Percentiles rank a stretch among this genome's conserved stretches.
phyloP scores from a whole-genome alignment of 2,888 invertebrate genomes.

The Adela reaumurella region DNA sequence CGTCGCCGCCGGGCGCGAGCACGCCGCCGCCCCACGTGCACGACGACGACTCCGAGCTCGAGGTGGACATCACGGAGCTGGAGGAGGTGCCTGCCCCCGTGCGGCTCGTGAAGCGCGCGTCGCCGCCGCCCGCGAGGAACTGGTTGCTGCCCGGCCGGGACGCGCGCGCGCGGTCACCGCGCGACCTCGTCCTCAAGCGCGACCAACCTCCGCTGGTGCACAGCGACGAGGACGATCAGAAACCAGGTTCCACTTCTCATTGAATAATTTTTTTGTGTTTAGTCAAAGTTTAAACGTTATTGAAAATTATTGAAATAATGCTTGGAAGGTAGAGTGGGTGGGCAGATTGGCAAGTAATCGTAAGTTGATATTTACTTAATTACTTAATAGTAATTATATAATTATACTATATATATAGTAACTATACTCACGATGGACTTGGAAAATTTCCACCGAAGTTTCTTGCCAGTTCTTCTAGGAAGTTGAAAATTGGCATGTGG shows the following conservation, averaged over 20 bases:
- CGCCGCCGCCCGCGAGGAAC: slow-evolving; percentile 37
- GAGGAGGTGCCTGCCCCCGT: slow-evolving; percentile 39
- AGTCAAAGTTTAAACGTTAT: slow-evolving; percentile 1
- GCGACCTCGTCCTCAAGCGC: not conserved
- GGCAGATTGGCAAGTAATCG: too few species aligned
- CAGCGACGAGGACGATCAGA: slow-evolving; percentile 42
- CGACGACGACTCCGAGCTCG: slow-evolving; percentile 32
- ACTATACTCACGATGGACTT: too few species aligned
- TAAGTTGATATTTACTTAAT: too few species aligned
- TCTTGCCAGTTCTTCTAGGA: too few species aligned
- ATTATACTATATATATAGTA: too few species aligned
- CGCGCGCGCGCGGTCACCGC: slow-evolving; percentile 8
- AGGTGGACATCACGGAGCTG: slow-evolving; percentile 47
- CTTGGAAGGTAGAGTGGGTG: too few species aligned
- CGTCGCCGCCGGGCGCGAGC: slow-evolving; percentile 47
- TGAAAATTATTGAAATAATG: too few species aligned
- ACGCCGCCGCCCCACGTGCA: slow-evolving; percentile 17
- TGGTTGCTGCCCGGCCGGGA: slow-evolving; percentile 28
- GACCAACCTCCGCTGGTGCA: slow-evolving; percentile 4
- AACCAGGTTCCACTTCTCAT: slow-evolving; percentile 30
- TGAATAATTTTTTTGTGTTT: not conserved
- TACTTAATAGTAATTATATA: too few species aligned
- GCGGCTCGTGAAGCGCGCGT: slow-evolving; percentile 32
- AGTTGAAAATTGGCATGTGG: too few species aligned
- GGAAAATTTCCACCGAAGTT: too few species aligned